Evolutionary conservation across 2,888 invertebrate genomes (phyloP), one percentile per base, ranked within the genome.

Genomic region (Ophioninae sp.): DNA sequence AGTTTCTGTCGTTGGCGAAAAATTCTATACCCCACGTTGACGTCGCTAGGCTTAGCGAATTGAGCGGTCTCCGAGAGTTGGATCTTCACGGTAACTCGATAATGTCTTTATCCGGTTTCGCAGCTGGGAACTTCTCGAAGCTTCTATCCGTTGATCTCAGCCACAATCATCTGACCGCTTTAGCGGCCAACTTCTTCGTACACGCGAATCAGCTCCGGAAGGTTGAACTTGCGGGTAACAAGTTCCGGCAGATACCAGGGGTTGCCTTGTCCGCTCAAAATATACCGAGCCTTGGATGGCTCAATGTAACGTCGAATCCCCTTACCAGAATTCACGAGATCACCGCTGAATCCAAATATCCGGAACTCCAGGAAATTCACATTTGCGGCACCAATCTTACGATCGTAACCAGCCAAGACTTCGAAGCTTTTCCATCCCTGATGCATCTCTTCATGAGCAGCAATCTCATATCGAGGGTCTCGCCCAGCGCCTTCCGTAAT

Each of bases 251-350:
- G 91, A 96, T 98, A 87, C 97, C 97, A 0, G 95, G 95, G 75
- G 95, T 95, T 13, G 96, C 96, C 0, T 93, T 97, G 41, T 96
- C 97, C 0, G 96, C 96, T 87, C 95, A 95, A 67, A 96, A 96
- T 72, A 93, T 97, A 64, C 96, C 96, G 0, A 95, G 95, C 5
- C 93, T 97, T 0, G 95, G 95, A 13, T 96, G 96, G 94, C 93
- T 98, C 5, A 98, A 98, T 91, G 94, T 98, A 88, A 97, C 97
- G 8, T 96, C 95, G 2, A 98, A 98, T 93, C 96, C 97, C 0
- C 94, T 98, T 79, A 94, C 95, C 30, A 95, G 96, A 89, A 95
- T 97, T 86, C 95, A 96, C 90, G 96, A 96, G 88, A 95, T 95
- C 91, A 95, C 95, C 81, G 95, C 95, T 59, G 95, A 96, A 88